Evolutionary conservation across 2,797 vertebrate species (phyloP), one percentile per base, ranked within the genome.

Genomic region (Corythornis leucogaster): DNA sequence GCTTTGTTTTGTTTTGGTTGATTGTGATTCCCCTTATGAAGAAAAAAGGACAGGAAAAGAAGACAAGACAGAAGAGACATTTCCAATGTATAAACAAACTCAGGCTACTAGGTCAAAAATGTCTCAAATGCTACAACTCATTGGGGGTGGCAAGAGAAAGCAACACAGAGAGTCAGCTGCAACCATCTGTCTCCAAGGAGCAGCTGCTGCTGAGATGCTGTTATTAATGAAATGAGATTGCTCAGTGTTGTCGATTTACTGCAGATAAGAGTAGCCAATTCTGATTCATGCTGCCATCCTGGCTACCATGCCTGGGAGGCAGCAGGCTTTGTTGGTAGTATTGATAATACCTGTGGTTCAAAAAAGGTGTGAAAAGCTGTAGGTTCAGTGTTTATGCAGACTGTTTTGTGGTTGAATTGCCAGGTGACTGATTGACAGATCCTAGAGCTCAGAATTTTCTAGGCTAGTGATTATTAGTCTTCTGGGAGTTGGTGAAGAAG

Each of bases 171-270:
- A 85, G 54, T 45, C 78, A 94, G 77, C 74, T 92, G 70, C 66
- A 90, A 69, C 63, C 73, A 73, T 89, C 86, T 85, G 75, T 93
- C 66, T 80, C 64, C 46, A 75, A 82, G 76, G 81, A 94, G 84
- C 86, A 91, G 80, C 64, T 78, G 88, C 38, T 88, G 85, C 35
- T 57, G 73, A 92, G 75, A 94, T 70, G 59, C 48, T 88, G 59
- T 85, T 91, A 96, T 85, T 91, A 96, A 94, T 71, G 59, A 78
- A 91, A 87, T 67, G 45, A 53, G 73, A 89, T 92, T 94, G 73
- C 62, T 90, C 71, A 45, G 43, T 64, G 48, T 59, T 92, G 42
- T 73, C 2, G 0, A 82, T 88, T 76, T 66, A 63, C 80, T 85
- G 64, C 73, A 54, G 69, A 66, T 59, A 38, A 38, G 38, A 14